A percentile compares a stretch with the other conserved stretches of the same genome.
Evolutionary conservation across 2,888 invertebrate genomes (phyloP).

Genomic region (Lasioglossum zephyrum): DNA sequence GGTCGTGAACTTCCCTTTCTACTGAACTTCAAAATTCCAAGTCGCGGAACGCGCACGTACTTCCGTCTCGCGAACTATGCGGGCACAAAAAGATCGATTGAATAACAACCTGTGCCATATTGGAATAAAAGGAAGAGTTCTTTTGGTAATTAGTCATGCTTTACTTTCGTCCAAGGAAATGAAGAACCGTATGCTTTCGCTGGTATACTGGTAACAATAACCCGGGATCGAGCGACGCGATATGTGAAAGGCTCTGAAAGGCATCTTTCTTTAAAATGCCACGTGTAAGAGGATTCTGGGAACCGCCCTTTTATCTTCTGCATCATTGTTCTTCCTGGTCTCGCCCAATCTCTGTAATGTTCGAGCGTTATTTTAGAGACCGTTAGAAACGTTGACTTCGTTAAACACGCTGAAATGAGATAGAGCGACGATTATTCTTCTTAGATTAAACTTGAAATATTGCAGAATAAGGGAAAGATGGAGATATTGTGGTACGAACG

Average conservation of each 20-base stretch:
- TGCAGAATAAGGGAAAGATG: too few species aligned
- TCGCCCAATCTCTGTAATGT: background rate
- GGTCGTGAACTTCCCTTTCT: background rate
- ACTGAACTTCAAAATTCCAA: background rate
- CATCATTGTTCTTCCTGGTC: constrained; percentile 9
- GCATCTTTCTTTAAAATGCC: constrained; percentile 69
- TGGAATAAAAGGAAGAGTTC: background rate
- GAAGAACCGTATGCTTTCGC: constrained; percentile 34
- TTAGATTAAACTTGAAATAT: too few species aligned
- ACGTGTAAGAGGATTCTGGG: constrained; percentile 62
- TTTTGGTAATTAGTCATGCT: background rate
- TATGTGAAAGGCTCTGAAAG: constrained; percentile 68
- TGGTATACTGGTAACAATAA: constrained; percentile 50
- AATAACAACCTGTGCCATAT: background rate
- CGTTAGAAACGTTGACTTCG: too few species aligned
- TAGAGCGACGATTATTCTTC: too few species aligned
- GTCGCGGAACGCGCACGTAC: background rate
- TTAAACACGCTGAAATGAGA: too few species aligned
- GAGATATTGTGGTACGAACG: too few species aligned
- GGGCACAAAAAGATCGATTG: background rate
- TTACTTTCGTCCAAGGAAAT: constrained; percentile 9
- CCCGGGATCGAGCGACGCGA: constrained; percentile 52
- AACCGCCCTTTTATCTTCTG: constrained; percentile 40
- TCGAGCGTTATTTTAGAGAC: background rate
- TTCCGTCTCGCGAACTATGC: background rate